A percentile compares a stretch with the other conserved stretches of the same genome.
Conservation (phyloP, 2,888 invertebrate species). For the Rotaria socialis region DNA sequence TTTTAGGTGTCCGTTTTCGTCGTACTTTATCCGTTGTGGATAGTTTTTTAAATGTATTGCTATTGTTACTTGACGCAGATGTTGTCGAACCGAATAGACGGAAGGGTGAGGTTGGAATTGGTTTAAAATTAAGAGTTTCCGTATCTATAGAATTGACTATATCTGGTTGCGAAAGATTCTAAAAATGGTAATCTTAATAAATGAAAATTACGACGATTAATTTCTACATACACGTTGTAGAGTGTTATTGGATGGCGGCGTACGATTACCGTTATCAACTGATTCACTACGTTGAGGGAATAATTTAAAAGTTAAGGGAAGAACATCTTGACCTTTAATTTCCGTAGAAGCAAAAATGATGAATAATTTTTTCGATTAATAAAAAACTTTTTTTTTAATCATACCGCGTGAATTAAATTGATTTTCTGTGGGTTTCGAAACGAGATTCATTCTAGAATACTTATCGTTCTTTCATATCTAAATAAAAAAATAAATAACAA, state of each 20-base stretch:
- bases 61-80: background rate
- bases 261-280: background rate
- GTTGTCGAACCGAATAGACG: conserved; percentile 5
- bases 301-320: background rate
- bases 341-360: too few relatives aligned
- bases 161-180: background rate
- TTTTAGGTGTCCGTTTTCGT: background rate
- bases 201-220: background rate
- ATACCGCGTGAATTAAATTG: conserved; percentile 18
- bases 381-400: too few relatives aligned
- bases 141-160: background rate
- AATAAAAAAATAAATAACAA: background rate
- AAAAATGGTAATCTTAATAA: background rate
- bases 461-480: background rate
- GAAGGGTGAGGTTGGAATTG: conserved; percentile 5
- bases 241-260: background rate
- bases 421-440: conserved; percentile 10
- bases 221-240: background rate
- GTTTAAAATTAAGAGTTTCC: background rate
- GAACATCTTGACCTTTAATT: background rate
- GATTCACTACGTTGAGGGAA: background rate
- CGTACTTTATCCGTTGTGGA: conserved; percentile 10
- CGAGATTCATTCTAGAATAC: conserved; percentile 23
- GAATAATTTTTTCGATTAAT: background rate
- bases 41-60: background rate